Base-by-base conservation (phyloP, 2,888 invertebrate genomes). In the Andrena dorsata region DNA sequence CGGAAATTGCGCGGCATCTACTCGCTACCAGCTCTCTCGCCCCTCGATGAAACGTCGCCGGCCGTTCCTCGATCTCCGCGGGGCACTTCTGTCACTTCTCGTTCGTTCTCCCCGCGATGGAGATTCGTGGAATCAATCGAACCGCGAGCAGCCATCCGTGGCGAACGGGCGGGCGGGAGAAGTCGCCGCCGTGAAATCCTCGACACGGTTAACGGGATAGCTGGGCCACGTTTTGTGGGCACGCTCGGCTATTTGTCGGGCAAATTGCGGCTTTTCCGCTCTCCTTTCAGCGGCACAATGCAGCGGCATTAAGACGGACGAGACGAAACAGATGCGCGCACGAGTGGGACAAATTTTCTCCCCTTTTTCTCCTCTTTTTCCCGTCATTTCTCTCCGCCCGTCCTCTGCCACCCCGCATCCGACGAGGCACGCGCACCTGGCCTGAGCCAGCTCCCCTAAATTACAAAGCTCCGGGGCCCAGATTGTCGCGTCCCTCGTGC, bases 251-350 rank as follows among this genome's bases (percentile, higher is more conserved):
- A 28, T 61, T 49, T 8, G 26, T 7, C 32, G 35, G 63, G 78
- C 72, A 64, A 72, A 80, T 77, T 68, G 32, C 23, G 32, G 41
- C 58, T 76, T 60, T 76, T 41, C 58, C 56, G 51, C 8, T 16
- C 61, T 8, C 30, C 20, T 53, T 72, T 87, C 80, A 77, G 77
- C 49, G 58, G 49, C 65, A 71, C 53, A 63, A 51, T 64, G 41
- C 51, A 16, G 16, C 35, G 84, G 82, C 84, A 89, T 90, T 90
- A 89, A 89, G 85, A 86, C 85, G 89, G 90, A 92, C 91, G 90
- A 88, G 87, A 87, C 76, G 86, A 30, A 32, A 90, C 92, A 91
- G 91, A 92, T 92, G 92, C 89, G 86, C 85, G 58, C 82, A 87
- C 85, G 86, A 68, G 49, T 82, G 85, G 82, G 76, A 80, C 86